Conservation (phyloP, 1,140 invertebrate species). For the Aleiodes sp. region DNA sequence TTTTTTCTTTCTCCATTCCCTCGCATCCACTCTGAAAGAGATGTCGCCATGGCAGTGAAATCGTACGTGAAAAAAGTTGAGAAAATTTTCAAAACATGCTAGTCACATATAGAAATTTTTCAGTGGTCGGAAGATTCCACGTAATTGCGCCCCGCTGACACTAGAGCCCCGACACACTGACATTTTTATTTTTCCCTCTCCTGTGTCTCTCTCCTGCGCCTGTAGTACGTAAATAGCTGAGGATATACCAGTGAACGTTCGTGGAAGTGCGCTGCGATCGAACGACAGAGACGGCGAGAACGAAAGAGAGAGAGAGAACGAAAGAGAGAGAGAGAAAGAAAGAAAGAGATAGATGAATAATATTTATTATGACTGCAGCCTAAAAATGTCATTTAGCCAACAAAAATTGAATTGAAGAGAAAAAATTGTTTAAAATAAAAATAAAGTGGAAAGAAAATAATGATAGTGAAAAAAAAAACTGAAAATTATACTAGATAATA, state of each 20-base stretch:
- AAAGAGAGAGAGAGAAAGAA: no score
- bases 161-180: background rate
- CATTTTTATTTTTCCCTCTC: background rate
- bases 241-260: background rate
- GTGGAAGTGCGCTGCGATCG: background rate
- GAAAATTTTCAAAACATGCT: slow-evolving; percentile 37
- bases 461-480: no score
- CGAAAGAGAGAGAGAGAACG: background rate
- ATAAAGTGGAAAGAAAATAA: no score
- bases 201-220: background rate
- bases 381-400: no score
- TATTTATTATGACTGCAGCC: no score
- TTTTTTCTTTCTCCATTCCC: background rate
- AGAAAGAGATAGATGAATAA: no score
- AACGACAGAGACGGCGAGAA: background rate
- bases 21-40: background rate
- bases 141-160: slow-evolving; percentile 40
- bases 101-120: slow-evolving; percentile 28
- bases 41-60: slow-evolving; percentile 14
- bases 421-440: no score
- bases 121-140: slow-evolving; percentile 27
- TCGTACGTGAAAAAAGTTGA: slow-evolving; percentile 19
- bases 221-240: background rate
- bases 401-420: no score
- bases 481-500: no score